Percentiles rank a stretch among this genome's conserved stretches.
Conservation (phyloP, 2,797 vertebrate species). For the Sebastes hubbsi region DNA sequence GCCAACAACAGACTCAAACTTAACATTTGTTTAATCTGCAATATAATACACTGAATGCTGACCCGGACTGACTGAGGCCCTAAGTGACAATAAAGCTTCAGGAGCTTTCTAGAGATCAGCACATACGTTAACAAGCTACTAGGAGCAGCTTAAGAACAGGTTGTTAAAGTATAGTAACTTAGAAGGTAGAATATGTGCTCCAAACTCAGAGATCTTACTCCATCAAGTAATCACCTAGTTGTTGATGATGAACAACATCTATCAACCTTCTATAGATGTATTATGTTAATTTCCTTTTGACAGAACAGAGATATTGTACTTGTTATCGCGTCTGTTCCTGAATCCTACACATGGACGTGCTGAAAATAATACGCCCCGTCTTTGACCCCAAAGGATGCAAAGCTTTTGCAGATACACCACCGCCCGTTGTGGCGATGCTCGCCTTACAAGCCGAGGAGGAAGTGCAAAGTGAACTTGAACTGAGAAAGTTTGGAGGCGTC, state of each 20-base stretch:
- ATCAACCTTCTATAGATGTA: neutral
- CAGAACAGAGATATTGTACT: neutral
- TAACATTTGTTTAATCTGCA: neutral
- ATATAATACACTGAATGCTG: neutral
- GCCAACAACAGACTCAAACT: neutral
- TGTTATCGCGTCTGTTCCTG: neutral
- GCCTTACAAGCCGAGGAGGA: neutral
- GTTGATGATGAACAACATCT: neutral
- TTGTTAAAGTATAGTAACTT: neutral
- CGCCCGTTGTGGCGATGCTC: neutral
- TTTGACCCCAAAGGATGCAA: neutral
- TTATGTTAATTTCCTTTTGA: neutral
- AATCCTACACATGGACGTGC: neutral
- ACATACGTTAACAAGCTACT: too few relatives aligned
- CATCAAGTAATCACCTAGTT: neutral
- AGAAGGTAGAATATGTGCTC: neutral
- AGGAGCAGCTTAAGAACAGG: neutral
- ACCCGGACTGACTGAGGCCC: neutral
- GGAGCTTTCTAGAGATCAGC: too few relatives aligned
- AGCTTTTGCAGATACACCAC: neutral
- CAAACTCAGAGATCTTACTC: neutral
- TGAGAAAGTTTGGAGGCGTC: slow-evolving; percentile 48
- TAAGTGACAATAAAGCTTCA: too few relatives aligned
- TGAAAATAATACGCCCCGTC: neutral
- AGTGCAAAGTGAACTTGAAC: slow-evolving; percentile 62